A percentile compares a stretch with the other conserved stretches of the same genome.
Conservation (phyloP, 2,888 invertebrate genomes). For the Zygaena filipendulae region DNA sequence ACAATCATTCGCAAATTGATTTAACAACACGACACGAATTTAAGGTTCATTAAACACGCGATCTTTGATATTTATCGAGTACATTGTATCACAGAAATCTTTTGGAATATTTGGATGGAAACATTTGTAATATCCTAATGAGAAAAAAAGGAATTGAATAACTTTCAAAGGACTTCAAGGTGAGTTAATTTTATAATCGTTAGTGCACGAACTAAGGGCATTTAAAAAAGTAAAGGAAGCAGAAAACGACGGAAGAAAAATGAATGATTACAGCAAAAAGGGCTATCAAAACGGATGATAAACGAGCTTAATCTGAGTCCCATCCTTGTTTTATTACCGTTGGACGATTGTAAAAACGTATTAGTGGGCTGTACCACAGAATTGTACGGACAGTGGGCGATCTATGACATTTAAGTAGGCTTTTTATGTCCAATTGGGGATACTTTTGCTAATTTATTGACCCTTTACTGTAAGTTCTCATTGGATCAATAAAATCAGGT, state of each 20-base stretch:
- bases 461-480: no score
- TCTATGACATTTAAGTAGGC: slow-evolving; percentile 52
- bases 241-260: slow-evolving; percentile 65
- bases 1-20: no score
- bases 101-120: no score
- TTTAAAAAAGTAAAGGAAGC: slow-evolving; percentile 60
- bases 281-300: slow-evolving; percentile 68
- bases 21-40: slow-evolving; percentile 34
- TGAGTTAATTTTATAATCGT: slow-evolving; percentile 47
- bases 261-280: slow-evolving; percentile 68
- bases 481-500: slow-evolving; percentile 29
- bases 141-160: no score
- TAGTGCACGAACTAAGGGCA: slow-evolving; percentile 42
- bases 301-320: slow-evolving; percentile 64
- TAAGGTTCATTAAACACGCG: slow-evolving; percentile 32
- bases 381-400: slow-evolving; percentile 24
- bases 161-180: slow-evolving; percentile 17
- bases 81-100: no score
- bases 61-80: slow-evolving; percentile 26
- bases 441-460: slow-evolving; percentile 43
- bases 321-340: slow-evolving; percentile 64
- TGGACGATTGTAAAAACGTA: slow-evolving; percentile 67
- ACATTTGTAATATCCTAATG: no score
- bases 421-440: slow-evolving; percentile 48
- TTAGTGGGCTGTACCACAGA: slow-evolving; percentile 41